Base-by-base conservation (phyloP, 2,888 invertebrate genomes). In the Cephus sareptanus region DNA sequence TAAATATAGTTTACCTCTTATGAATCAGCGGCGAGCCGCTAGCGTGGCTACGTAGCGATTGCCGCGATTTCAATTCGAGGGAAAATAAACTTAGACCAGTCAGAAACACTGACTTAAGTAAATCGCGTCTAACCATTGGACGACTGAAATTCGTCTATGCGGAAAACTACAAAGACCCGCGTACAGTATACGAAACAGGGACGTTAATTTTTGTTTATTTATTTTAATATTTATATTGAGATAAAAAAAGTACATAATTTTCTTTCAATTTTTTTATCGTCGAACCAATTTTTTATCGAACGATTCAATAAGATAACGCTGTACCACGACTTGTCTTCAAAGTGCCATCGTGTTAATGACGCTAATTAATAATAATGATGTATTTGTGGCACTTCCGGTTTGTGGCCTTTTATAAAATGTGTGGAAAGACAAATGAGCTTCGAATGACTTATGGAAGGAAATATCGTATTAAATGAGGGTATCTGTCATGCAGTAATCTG, bases 1-100 rank as follows among this genome's bases (percentile, higher is more conserved):
- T 91, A 91, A 89, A 90, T 90, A 88, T 91, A 91, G 88, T 83
- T 78, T 40, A 78, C 81, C 81, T 83, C 81, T 85, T 86, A 84
- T 89, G 89, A 90, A 89, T 89, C 89, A 88, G 83, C 80, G 81
- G 33, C 81, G 80, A 80, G 78, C 75, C 76, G 77, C 78, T 82
- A 79, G 76, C 71, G 31, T 71, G 33, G 56, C 56, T 23, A 56
- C 56, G 56, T 23, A 23, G 56, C 56, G 15, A 23, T 74, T 76
- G 76, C 79, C 74, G 79, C 79, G 79, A 83, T 83, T 82, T 82
- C 81, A 77, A 77, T 83, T 81, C 77, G 77, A 74, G 76, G 80
- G 81, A 76, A 82, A 85, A 82, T 81, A 81, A 84, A 81, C 76
- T 71, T 31, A 31, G 31, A 56, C 56, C 56, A 56, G 56, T 23